These are phyloP conservation scores for Osedax fenrisi DNA, from an alignment of 2,888 invertebrate genomes.

Conservation along the genomic window DNA sequence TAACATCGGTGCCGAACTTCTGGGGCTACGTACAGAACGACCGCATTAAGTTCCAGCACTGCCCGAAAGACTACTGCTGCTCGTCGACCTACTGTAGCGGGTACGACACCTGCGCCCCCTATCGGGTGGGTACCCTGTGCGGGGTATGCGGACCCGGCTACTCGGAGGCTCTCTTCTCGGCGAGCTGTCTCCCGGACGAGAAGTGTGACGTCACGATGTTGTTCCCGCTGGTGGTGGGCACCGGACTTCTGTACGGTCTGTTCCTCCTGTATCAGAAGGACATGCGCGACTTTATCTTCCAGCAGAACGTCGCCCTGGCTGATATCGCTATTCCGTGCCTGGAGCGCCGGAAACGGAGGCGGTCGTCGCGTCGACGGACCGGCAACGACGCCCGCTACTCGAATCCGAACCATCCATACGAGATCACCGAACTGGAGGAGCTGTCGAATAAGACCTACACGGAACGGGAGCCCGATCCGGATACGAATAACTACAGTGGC, in stretches of 20 bases:
- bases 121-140: constrained; percentile 34
- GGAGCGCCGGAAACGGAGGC: background rate
- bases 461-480: background rate
- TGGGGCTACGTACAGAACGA: constrained; percentile 35
- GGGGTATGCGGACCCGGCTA: constrained; percentile 31
- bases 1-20: constrained; percentile 36
- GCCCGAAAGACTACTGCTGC: constrained; percentile 36
- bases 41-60: constrained; percentile 35
- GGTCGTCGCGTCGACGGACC: background rate
- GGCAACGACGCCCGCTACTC: background rate
- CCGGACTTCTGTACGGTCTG: constrained; percentile 34
- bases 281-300: constrained; percentile 36
- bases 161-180: constrained; percentile 36
- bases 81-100: constrained; percentile 27
- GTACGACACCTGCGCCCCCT: constrained; percentile 32
- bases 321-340: constrained; percentile 17
- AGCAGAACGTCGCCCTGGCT: constrained; percentile 19
- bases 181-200: constrained; percentile 33
- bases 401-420: too few relatives aligned
- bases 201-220: constrained; percentile 35
- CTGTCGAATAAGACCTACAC: background rate
- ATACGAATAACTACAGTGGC: too few relatives aligned
- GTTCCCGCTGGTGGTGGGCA: constrained; percentile 32
- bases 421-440: constrained; percentile 9
- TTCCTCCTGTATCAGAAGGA: constrained; percentile 37